Conservation (phyloP, 1,140 invertebrate genomes). For the Scaptomyza pallida region DNA sequence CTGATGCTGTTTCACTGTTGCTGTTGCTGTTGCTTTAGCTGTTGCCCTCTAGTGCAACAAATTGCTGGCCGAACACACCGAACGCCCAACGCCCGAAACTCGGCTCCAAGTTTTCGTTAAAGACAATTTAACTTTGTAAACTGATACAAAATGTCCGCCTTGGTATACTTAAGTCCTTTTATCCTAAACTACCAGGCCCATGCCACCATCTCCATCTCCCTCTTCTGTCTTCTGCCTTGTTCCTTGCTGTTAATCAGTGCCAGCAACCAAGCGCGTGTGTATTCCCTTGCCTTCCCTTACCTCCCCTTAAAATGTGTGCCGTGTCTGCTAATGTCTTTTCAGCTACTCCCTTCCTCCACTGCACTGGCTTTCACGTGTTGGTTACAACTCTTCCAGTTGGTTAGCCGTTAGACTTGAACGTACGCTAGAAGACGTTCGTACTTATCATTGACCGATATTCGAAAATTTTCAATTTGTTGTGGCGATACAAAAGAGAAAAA, state of each 20-base stretch:
- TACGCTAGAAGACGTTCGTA: background rate
- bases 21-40: background rate
- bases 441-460: background rate
- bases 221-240: background rate
- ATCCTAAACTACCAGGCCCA: constrained; percentile 51
- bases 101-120: constrained; percentile 70
- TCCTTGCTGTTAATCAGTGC: constrained; percentile 72
- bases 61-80: constrained; percentile 31
- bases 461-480: background rate
- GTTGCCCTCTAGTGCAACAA: constrained; percentile 48
- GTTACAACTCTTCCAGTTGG: background rate
- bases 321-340: constrained; percentile 58
- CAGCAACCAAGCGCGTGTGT: constrained; percentile 3
- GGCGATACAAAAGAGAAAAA: background rate
- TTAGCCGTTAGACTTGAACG: no score
- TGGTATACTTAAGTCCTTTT: constrained; percentile 70
- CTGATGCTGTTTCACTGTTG: constrained; percentile 12
- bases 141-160: constrained; percentile 80
- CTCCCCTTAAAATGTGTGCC: no score
- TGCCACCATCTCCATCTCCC: background rate
- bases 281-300: background rate
- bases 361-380: no score
- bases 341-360: no score
- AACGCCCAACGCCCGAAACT: constrained; percentile 28
- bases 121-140: constrained; percentile 83